phyloP scores from a whole-genome alignment of 2,113 vertebrate species.

The Bubo bubo region DNA sequence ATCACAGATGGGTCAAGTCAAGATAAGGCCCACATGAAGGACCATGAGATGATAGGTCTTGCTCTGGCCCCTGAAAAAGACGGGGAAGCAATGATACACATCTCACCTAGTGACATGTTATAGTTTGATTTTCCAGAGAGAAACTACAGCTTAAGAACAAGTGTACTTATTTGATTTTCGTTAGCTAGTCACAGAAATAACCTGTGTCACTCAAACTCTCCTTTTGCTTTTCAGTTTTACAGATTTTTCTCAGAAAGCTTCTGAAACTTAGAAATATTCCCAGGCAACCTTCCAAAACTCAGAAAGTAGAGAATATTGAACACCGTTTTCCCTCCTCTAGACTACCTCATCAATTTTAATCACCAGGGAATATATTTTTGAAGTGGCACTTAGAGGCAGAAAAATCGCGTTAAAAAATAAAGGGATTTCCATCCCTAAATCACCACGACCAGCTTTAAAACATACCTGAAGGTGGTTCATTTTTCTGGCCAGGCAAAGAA shows the following conservation, averaged over 20 bases:
- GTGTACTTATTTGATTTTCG: background rate
- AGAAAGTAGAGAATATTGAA: background rate
- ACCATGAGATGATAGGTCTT: background rate
- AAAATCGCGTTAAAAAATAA: background rate
- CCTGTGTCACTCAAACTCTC: background rate
- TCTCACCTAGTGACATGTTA: background rate
- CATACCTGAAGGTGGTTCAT: background rate
- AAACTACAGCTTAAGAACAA: background rate
- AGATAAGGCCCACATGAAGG: background rate
- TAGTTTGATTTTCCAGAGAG: background rate
- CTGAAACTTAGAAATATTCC: conserved; percentile 24
- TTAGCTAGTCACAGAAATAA: background rate
- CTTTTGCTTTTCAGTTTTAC: background rate
- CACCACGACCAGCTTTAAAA: conserved; percentile 19
- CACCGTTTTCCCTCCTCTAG: background rate
- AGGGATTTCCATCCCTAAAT: conserved; percentile 17
- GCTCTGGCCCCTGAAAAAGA: background rate
- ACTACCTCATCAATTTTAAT: conserved; percentile 31
- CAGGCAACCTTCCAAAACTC: conserved; percentile 34
- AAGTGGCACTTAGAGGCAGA: conserved; percentile 16
- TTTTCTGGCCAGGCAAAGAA: background rate
- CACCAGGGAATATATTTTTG: background rate
- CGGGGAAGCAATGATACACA: background rate
- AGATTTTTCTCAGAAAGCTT: conserved; percentile 11
- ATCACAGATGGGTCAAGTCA: background rate